A percentile compares a stretch with the other conserved stretches of the same genome.
phyloP scores from a whole-genome alignment of 2,888 invertebrate genomes.

The Neelides folsomi region DNA sequence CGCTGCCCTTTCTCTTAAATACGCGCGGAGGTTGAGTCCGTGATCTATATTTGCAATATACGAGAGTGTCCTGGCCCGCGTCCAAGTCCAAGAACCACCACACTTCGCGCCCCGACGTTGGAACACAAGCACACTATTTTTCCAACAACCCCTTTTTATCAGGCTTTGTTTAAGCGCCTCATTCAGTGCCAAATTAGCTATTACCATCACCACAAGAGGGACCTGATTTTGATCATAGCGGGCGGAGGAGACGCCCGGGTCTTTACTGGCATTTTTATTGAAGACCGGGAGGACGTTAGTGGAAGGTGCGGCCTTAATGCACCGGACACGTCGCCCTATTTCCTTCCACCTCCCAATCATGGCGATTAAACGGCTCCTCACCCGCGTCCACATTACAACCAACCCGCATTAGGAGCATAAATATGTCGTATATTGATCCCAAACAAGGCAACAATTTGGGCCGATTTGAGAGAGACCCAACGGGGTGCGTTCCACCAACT shows the following conservation, averaged over 20 bases:
- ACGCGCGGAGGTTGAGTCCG: background rate
- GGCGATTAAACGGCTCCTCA: background rate
- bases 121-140: slow-evolving; percentile 5
- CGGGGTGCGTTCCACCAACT: too few relatives aligned
- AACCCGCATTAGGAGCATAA: too few relatives aligned
- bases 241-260: background rate
- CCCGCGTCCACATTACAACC: too few relatives aligned
- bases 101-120: background rate
- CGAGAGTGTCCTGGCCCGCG: slow-evolving; percentile 5
- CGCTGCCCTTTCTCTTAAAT: background rate
- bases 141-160: slow-evolving; percentile 5
- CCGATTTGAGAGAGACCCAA: too few relatives aligned
- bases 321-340: background rate
- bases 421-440: too few relatives aligned
- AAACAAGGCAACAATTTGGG: too few relatives aligned
- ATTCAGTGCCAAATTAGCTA: slow-evolving; percentile 14
- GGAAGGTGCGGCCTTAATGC: background rate
- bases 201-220: background rate
- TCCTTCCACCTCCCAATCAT: background rate
- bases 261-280: background rate
- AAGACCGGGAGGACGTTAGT: background rate
- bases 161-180: slow-evolving; percentile 14
- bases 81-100: slow-evolving; percentile 7
- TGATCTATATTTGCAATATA: background rate
- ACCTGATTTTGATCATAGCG: background rate